These are phyloP conservation scores for Equus quagga DNA, from an alignment of 2,113 vertebrate genomes.

Conservation along the genomic window DNA sequence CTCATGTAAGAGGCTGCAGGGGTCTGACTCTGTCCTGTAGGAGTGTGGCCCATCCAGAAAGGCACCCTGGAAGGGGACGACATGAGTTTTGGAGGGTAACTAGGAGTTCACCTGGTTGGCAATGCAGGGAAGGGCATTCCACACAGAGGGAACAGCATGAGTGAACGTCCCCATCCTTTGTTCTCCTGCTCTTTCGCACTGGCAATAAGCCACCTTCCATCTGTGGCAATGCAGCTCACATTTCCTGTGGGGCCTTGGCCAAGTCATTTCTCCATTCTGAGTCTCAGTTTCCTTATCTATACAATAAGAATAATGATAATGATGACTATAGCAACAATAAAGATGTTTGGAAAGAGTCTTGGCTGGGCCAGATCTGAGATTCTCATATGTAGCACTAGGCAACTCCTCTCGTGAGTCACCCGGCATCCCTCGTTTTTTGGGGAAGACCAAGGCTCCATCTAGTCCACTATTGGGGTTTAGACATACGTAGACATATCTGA, in stretches of 20 bases:
- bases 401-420: neutral
- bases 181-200: neutral
- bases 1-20: neutral
- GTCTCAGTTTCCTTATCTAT: neutral
- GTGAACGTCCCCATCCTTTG: neutral
- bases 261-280: neutral
- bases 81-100: neutral
- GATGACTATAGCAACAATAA: neutral
- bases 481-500: neutral
- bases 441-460: neutral
- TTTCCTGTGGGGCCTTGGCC: neutral
- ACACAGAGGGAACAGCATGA: neutral
- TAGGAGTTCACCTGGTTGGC: neutral
- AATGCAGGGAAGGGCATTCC: neutral
- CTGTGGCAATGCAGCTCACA: neutral
- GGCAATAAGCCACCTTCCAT: neutral
- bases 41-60: neutral
- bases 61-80: neutral
- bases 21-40: neutral
- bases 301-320: neutral
- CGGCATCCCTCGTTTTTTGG: neutral
- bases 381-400: neutral
- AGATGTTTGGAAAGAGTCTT: neutral
- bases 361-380: neutral
- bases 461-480: neutral